Percentiles rank a stretch among this genome's conserved stretches.
Evolutionary conservation across 1,140 invertebrate species (phyloP).

Genomic region (Zaprionus camerounensis): DNA sequence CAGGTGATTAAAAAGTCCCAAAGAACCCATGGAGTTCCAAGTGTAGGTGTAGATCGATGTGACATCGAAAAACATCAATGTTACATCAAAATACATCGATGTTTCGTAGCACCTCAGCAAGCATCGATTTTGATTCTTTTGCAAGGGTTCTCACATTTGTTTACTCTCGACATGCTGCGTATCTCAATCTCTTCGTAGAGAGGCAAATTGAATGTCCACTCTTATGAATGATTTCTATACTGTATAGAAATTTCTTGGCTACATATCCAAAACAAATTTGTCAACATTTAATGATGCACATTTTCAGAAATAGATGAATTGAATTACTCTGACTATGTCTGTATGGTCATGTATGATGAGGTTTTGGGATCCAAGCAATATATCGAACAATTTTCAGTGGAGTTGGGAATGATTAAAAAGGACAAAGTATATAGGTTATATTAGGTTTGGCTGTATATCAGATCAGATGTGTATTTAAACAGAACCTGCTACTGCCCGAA

Average conservation of each 20-base stretch:
- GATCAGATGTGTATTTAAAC: constrained; percentile 1
- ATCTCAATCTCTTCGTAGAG: background rate
- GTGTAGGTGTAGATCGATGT: too few relatives aligned
- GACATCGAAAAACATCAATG: too few relatives aligned
- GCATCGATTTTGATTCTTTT: background rate
- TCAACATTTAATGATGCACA: constrained; percentile 6
- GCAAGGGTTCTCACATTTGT: background rate
- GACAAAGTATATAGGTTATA: constrained; percentile 1
- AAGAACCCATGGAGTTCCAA: background rate
- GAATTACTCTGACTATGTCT: background rate
- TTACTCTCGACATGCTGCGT: background rate
- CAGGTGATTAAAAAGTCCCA: background rate
- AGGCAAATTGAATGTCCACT: background rate
- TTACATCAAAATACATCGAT: too few relatives aligned
- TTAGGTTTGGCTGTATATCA: constrained; percentile 13
- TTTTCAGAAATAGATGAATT: constrained; percentile 3
- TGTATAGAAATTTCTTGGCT: constrained; percentile 6
- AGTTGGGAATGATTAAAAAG: background rate
- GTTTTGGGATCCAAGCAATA: background rate
- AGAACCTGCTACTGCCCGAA: constrained; percentile 15
- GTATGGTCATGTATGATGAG: background rate
- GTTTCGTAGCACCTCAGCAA: too few relatives aligned
- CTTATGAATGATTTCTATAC: constrained; percentile 3
- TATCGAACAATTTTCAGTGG: background rate
- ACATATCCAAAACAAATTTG: constrained; percentile 7